Conservation (phyloP, 2,888 invertebrate species). For the Gortyna flavago region DNA sequence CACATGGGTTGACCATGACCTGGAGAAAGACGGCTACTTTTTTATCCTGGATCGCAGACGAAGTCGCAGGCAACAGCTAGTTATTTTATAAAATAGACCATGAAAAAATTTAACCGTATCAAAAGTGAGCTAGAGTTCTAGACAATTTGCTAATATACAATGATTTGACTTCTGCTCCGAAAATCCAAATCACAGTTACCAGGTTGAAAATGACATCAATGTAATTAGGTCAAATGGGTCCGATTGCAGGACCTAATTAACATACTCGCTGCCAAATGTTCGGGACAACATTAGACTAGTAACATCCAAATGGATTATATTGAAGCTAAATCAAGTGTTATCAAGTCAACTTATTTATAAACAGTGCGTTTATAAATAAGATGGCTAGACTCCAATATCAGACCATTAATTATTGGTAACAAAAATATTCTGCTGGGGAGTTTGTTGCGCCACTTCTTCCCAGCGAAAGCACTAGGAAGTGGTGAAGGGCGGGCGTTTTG, state of each 20-base stretch:
- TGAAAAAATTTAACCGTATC: no score
- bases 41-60: no score
- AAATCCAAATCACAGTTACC: slow-evolving; percentile 12
- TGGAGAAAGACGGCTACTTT: no score
- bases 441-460: no score
- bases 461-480: no score
- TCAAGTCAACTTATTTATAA: background rate
- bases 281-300: slow-evolving; percentile 5
- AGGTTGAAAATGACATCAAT: slow-evolving; percentile 28
- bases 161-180: background rate
- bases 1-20: no score
- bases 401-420: background rate
- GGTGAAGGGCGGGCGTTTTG: no score
- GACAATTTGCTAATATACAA: slow-evolving; percentile 14
- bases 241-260: slow-evolving; percentile 28
- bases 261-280: slow-evolving; percentile 32
- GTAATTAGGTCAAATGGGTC: slow-evolving; percentile 39
- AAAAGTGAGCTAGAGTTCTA: background rate
- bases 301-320: slow-evolving; percentile 18
- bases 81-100: no score
- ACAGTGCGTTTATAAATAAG: background rate
- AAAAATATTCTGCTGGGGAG: background rate
- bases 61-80: no score
- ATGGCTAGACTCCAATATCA: background rate
- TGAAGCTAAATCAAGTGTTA: slow-evolving; percentile 9